phyloP scores from a whole-genome alignment of 1,140 invertebrate genomes.

The Eriosoma lanigerum region DNA sequence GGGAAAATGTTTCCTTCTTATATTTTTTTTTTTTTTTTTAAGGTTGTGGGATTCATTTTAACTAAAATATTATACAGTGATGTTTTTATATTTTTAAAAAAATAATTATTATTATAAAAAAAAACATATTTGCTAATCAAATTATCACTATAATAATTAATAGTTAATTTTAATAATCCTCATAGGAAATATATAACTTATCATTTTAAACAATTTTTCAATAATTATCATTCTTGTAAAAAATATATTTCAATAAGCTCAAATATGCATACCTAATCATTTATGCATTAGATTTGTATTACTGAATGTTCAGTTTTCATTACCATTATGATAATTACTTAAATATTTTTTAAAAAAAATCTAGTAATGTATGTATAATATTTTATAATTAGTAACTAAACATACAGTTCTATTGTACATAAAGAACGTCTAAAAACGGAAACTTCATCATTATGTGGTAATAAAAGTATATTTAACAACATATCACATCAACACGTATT shows the following conservation, averaged over 20 bases:
- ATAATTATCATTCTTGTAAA: background rate
- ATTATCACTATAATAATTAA: background rate
- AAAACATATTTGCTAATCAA: background rate
- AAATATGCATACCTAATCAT: background rate
- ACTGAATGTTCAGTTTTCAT: background rate
- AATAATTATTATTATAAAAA: background rate
- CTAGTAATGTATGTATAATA: background rate
- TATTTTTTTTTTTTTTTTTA: constrained; percentile 11
- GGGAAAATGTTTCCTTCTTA: constrained; percentile 21
- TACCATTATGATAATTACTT: background rate
- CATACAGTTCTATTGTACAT: background rate
- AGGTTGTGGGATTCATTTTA: constrained; percentile 45
- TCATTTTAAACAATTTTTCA: background rate
- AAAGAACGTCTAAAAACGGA: background rate
- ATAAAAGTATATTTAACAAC: constrained; percentile 18
- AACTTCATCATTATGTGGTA: background rate
- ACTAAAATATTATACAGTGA: constrained; percentile 13
- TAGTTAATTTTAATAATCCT: background rate
- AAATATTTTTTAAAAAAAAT: background rate
- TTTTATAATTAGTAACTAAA: background rate
- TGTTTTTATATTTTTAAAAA: background rate
- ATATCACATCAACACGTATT: constrained; percentile 29
- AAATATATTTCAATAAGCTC: constrained; percentile 6
- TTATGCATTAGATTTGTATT: background rate
- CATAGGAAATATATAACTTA: background rate